Evolutionary conservation across 2,113 vertebrate species (phyloP).

Genomic region (Benthochromis sp.): DNA sequence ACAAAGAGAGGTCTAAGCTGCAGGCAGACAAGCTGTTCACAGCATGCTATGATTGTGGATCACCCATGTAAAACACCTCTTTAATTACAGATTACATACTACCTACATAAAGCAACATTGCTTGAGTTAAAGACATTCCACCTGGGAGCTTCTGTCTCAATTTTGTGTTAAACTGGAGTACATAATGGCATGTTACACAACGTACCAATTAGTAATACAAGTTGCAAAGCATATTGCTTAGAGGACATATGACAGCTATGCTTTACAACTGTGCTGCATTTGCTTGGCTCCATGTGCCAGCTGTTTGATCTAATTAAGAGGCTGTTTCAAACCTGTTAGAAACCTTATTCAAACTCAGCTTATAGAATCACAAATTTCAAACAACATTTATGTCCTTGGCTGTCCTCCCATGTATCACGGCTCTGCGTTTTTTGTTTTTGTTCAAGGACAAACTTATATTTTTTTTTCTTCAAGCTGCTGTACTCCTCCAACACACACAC

Average conservation of each 20-base stretch:
- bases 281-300: neutral
- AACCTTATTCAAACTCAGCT: neutral
- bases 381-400: neutral
- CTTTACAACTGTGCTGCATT: neutral
- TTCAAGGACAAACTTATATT: neutral
- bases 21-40: neutral
- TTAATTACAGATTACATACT: neutral
- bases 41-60: neutral
- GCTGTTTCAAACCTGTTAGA: slow-evolving; percentile 3
- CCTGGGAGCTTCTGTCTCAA: neutral
- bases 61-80: neutral
- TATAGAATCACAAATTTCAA: neutral
- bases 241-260: neutral
- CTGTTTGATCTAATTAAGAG: slow-evolving; percentile 30
- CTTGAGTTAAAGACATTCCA: neutral
- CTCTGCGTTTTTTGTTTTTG: neutral
- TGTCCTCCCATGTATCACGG: neutral
- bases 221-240: neutral
- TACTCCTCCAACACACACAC: neutral
- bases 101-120: neutral
- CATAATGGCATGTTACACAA: neutral
- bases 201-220: neutral
- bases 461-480: neutral
- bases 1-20: neutral
- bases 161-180: neutral